Evolutionary conservation across 92 coral and sea anemone genomes (phyloP), one percentile per base, ranked within the genome.

Genomic region (Phenganax stokvisi): DNA sequence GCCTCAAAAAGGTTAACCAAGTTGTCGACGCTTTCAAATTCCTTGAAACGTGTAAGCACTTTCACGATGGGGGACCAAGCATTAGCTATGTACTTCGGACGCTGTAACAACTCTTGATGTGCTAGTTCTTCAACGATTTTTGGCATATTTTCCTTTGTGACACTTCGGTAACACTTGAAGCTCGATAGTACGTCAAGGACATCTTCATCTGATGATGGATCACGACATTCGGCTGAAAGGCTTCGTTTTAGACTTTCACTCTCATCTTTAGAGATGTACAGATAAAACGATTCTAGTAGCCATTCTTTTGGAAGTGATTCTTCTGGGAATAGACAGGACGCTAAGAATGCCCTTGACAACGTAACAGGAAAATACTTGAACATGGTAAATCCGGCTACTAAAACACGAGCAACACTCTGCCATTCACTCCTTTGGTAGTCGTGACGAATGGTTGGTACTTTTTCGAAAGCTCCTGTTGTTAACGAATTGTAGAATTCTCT

Each of bases 261-360:
- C 66, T 27, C 17, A 16, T 6, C 66, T 60, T 60, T 60, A 12
- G 66, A 27, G 7, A 60, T 60, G 25, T 6, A 60, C 17, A 12
- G 17, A 27, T 6, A 27, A 60, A 6, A 12, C 66, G 91, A 85
- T 54, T 83, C 91, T 20, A 89, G 16, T 70, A 89, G 81, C 59
- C 69, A 75, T 57, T 83, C 84, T 31, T 60, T 44, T 47, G 81
- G 51, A 60, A 89, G 29, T 12, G 69, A 76, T 71, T 89, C 86
- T 55, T 89, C 89, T 57, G 80, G 89, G 79, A 79, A 89, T 44
- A 88, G 82, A 58, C 84, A 77, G 31, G 87, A 61, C 71, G 79
- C 73, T 27, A 81, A 66, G 85, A 85, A 85, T 57, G 84, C 88
- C 59, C 72, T 57, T 25, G 84, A 80, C 76, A 80, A 65, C 6